These are phyloP conservation scores for Listrodromus nycthemerus DNA, from an alignment of 2,888 invertebrate genomes.

Conservation along the genomic window DNA sequence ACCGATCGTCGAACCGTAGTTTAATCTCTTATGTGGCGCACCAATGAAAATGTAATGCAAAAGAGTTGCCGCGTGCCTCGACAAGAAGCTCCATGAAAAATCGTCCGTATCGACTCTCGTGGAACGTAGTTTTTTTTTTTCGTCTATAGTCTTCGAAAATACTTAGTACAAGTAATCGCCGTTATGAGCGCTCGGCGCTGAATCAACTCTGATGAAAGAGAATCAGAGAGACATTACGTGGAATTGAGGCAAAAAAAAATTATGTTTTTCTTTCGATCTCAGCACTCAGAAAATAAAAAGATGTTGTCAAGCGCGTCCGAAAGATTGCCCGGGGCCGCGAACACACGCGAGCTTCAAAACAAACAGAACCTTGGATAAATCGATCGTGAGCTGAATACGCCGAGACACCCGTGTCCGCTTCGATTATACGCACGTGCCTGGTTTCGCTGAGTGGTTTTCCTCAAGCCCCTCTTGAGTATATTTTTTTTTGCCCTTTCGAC, in stretches of 20 bases:
- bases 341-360: slow-evolving; percentile 3
- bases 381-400: slow-evolving; percentile 39
- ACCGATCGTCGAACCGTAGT: not conserved
- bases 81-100: not conserved
- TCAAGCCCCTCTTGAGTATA: not conserved
- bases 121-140: not conserved
- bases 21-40: not conserved
- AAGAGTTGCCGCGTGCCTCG: not conserved
- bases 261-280: not conserved
- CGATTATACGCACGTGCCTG: slow-evolving; percentile 28
- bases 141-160: not conserved
- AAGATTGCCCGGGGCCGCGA: not conserved
- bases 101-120: not conserved
- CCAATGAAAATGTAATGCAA: not conserved
- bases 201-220: not conserved
- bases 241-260: not conserved
- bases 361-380: slow-evolving; percentile 41
- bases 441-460: slow-evolving; percentile 29
- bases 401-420: slow-evolving; percentile 25
- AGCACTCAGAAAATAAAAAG: not conserved
- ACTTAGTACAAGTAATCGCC: not conserved
- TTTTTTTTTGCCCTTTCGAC: not conserved
- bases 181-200: too few relatives aligned
- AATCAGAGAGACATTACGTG: not conserved
- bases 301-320: not conserved